Percentiles rank a stretch among this genome's conserved stretches.
Conservation (phyloP, 2,113 vertebrate species). For the Gymnobelideus leadbeateri region DNA sequence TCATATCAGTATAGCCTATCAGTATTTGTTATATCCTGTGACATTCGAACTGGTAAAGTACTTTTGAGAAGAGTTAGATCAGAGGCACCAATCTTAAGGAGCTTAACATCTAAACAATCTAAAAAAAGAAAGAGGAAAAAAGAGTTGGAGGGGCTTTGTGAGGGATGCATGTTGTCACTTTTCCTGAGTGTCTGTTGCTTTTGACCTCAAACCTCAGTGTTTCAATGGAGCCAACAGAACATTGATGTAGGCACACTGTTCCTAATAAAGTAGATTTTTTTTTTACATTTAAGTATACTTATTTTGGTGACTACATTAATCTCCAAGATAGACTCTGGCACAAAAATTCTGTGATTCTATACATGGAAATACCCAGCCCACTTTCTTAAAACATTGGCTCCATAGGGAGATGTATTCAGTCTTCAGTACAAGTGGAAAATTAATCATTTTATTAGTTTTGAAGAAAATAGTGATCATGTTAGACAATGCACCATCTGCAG, state of each 20-base stretch:
- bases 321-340: not conserved
- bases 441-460: not conserved
- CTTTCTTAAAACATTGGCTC: not conserved
- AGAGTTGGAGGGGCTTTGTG: not conserved
- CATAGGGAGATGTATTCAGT: not conserved
- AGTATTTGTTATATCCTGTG: not conserved
- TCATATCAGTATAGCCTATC: not conserved
- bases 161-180: not conserved
- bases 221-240: not conserved
- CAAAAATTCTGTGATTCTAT: not conserved
- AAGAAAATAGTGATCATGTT: not conserved
- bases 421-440: not conserved
- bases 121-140: not conserved
- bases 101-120: not conserved
- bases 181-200: not conserved
- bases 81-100: not conserved
- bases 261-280: not conserved
- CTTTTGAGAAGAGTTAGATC: not conserved
- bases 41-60: not conserved
- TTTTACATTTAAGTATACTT: not conserved
- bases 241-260: not conserved
- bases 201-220: not conserved
- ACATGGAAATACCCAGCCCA: not conserved
- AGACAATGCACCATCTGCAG: not conserved
- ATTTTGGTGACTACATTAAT: not conserved